phyloP scores from a whole-genome alignment of 64 coral and sea anemone species.

The Orbicella faveolata region DNA sequence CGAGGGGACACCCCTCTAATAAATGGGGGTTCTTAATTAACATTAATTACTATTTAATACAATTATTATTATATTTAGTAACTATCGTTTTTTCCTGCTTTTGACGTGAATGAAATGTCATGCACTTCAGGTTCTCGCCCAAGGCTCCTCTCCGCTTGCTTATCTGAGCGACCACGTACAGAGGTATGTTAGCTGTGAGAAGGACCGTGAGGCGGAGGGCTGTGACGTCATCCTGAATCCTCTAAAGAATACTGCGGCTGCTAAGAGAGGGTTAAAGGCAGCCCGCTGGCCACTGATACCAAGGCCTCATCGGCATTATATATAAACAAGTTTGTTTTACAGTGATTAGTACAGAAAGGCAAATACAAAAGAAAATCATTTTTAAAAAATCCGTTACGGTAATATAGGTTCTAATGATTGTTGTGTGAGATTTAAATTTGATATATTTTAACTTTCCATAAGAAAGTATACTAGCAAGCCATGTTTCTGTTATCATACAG shows the following conservation, averaged over 20 bases:
- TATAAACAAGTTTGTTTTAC: not conserved
- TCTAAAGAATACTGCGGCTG: not conserved
- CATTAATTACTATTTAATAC: too few species aligned
- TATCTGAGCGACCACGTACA: slow-evolving; percentile 52
- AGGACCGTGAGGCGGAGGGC: not conserved
- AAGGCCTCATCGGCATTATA: slow-evolving; percentile 23
- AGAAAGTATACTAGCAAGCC: too few species aligned
- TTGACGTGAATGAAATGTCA: too few species aligned
- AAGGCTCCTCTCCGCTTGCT: slow-evolving; percentile 48
- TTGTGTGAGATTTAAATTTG: too few species aligned
- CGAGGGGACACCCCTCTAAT: too few species aligned
- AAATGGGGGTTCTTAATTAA: too few species aligned
- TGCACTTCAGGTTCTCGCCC: slow-evolving; percentile 21
- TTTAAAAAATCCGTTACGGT: not conserved
- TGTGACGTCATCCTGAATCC: slow-evolving; percentile 42
- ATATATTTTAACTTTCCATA: too few species aligned
- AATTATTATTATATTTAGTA: too few species aligned
- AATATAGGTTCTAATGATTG: not conserved
- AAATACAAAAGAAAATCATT: not conserved
- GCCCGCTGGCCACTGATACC: slow-evolving; percentile 6
- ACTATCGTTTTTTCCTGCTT: too few species aligned
- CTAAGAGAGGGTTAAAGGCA: not conserved
- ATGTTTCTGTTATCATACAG: too few species aligned
- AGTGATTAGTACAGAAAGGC: too few species aligned
- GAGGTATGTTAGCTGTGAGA: slow-evolving; percentile 26